Base-by-base conservation (phyloP, 2,888 invertebrate species). In the Zeuzera pyrina region DNA sequence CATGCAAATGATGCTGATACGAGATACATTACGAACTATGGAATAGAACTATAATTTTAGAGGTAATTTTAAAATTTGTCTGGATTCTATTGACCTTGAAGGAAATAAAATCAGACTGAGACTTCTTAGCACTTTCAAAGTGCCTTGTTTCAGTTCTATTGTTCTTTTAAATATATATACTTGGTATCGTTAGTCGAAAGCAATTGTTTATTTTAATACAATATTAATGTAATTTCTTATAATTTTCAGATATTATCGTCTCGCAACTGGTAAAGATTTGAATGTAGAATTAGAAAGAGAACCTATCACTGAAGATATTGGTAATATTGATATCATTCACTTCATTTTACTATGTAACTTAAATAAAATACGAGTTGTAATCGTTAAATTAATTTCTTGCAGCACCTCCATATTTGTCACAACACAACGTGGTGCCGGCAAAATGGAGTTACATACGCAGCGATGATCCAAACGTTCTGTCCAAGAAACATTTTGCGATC, bases 371-470 rank as follows among this genome's bases (percentile, higher is more conserved):
- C 15, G 10, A 10, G 12, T 8, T 7, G 8, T 11, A 6, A n/a
- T 2, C 14, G 23, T 14, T 24, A 25, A 32, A 13, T n/a, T 21
- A n/a, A 13, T 41, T 38, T 33, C 49, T 84, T 77, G 30, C 87
- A 87, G 92, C 94, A 33, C 94, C 94, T 12, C 89, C 92, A 2
- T 95, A 93, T 72, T 84, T 93, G 42, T 89, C 91, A 3, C 91
- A 92, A 59, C 95, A 95, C 68, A 89, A 89, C 46, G 94, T 95
- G 21, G 83, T 91, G 13, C 91, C 92, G 7, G 87, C 92, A 24
- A 87, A 88, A 49, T 95, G 95, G 95, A 94, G 92, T 60, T 95
- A 94, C 58, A 57, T 88, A 29, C 61, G 79, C 42, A 66, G 49
- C 45, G 73, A 77, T 12, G 74, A 78, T 33, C 64, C 84, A 7